Evolutionary conservation across 92 coral and sea anemone species (phyloP).

Genomic region (Bergia puertoricense): DNA sequence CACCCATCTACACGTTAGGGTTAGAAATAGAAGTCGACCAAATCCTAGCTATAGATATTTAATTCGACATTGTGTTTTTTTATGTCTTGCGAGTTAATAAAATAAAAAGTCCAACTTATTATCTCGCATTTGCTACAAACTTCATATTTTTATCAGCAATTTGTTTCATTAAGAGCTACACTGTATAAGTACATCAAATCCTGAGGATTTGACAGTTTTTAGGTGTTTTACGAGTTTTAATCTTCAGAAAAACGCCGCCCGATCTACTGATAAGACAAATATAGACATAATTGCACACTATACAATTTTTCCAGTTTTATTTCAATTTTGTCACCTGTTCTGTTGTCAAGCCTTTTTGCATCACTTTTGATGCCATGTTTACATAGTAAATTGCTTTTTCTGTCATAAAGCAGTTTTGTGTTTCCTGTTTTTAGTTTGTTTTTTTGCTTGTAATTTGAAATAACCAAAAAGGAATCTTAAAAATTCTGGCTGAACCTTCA

Average conservation of each 20-base stretch:
- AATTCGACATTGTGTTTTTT: too few species aligned
- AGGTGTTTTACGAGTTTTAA: background rate
- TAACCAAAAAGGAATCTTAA: background rate
- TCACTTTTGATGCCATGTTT: background rate
- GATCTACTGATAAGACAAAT: background rate
- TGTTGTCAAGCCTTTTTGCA: background rate
- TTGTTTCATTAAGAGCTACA: background rate
- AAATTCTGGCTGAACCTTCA: background rate
- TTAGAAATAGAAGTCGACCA: too few species aligned
- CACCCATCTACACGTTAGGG: too few species aligned
- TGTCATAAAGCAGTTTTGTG: background rate
- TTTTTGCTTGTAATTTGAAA: background rate
- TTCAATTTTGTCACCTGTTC: background rate
- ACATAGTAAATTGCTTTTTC: background rate
- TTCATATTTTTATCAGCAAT: background rate
- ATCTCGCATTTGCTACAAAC: background rate
- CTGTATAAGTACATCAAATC: background rate
- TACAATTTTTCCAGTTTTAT: background rate
- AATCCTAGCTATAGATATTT: background rate
- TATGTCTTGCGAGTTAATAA: background rate
- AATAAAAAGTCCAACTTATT: background rate
- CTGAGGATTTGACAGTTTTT: background rate
- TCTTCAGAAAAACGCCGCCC: background rate
- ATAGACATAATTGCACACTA: background rate
- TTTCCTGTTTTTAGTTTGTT: background rate